Evolutionary conservation across 1,140 invertebrate genomes (phyloP), one percentile per base, ranked within the genome.

Genomic region (Neomicropteryx cornuta): DNA sequence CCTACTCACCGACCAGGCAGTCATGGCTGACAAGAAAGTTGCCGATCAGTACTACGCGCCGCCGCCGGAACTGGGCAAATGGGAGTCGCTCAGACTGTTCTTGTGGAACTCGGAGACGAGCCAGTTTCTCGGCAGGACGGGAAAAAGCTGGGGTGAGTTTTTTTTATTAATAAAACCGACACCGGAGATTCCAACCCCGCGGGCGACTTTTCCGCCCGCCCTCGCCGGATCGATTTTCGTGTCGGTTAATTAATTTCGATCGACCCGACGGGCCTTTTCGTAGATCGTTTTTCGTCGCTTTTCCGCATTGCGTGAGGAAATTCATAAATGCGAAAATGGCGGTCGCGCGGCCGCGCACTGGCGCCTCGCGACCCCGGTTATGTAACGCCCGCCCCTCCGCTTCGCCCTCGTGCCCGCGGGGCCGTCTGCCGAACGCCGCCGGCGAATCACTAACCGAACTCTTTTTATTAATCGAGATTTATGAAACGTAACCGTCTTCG

Each of bases 61-160:
- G 42, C 82, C 83, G 48, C 81, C 81, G 41, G 81, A 83, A 61
- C 75, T 85, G 46, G 79, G 79, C 48, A 82, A 80, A 75, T 88
- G 86, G 85, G 83, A 89, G 61, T 73, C 79, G 47, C 85, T 91
- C 68, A 78, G 69, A 58, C 68, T 76, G 50, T 91, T 91, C 68
- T 53, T 92, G 39, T 93, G 81, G 76, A 89, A 93, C 70, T 79
- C 83, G 41, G 83, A 90, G 66, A 90, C 84, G 38, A 79, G 81
- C 51, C 83, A 89, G 64, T 81, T 91, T 59, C 68, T 91, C 45
- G 89, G 89, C 43, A 74, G 88, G 46, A 92, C 87, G 41, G 87
- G 83, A 44, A 71, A 78, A 49, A 89, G 85, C 67, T 93, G 88
- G 88, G 86, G 87, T 91, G 68, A 88, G 86, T 79, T 33, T 16